Percentiles rank a stretch among this genome's conserved stretches.
Conservation (phyloP, 92 coral and sea anemone genomes). For the Palythoa caribaeorum region DNA sequence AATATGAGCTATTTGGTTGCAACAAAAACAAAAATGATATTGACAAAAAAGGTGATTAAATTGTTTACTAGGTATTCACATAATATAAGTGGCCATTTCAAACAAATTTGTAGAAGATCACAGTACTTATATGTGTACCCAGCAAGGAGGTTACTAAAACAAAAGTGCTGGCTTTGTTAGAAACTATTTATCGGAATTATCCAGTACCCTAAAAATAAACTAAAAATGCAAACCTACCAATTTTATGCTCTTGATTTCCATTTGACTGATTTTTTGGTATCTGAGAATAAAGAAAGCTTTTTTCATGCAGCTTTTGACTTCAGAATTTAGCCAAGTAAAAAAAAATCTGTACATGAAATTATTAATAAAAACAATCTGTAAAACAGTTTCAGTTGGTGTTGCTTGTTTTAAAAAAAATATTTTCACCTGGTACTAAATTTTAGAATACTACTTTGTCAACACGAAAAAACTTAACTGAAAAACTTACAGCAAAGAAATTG, state of each 20-base stretch:
- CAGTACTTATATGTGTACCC: background rate
- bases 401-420: background rate
- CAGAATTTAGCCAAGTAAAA: background rate
- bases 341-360: too few relatives aligned
- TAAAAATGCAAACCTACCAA: conserved; percentile 6
- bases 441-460: background rate
- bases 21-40: conserved; percentile 16
- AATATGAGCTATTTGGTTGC: conserved; percentile 11
- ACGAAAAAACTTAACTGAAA: background rate
- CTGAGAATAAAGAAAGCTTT: conserved; percentile 10
- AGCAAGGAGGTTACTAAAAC: conserved; percentile 8
- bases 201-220: conserved; percentile 9
- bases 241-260: conserved; percentile 14
- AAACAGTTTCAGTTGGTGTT: too few relatives aligned
- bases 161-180: conserved; percentile 15
- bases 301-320: conserved; percentile 2
- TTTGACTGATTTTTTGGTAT: conserved; percentile 4
- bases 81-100: background rate
- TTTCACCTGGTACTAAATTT: background rate
- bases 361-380: too few relatives aligned
- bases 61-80: background rate
- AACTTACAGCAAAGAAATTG: background rate
- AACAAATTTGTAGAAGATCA: conserved; percentile 11
- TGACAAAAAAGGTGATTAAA: background rate
- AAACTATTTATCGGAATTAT: conserved; percentile 7